Conservation (phyloP, 2,797 vertebrate genomes). For the Amblyraja radiata region DNA sequence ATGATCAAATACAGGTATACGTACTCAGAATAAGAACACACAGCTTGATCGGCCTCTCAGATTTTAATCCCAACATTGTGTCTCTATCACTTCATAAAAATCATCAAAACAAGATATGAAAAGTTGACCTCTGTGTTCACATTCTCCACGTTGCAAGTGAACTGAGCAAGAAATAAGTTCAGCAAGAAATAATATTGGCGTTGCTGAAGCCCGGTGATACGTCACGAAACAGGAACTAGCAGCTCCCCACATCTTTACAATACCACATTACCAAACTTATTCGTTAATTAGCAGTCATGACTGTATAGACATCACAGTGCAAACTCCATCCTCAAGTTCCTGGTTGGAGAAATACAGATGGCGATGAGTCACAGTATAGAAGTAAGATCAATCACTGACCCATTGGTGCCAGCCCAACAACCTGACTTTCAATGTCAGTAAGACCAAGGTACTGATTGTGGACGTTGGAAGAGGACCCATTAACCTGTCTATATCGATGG, state of each 20-base stretch:
- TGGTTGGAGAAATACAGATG: no score
- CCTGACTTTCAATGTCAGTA: no score
- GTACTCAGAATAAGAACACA: conserved; percentile 19
- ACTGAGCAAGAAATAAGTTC: no score
- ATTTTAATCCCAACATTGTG: conserved; percentile 23
- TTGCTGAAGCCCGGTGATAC: neutral
- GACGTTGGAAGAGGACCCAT: no score
- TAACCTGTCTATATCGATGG: no score
- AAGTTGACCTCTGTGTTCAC: neutral
- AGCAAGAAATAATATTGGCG: neutral
- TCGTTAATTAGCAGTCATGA: neutral
- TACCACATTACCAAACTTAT: neutral
- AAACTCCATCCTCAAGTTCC: no score
- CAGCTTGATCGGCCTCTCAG: neutral
- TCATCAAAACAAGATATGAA: neutral
- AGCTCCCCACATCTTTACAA: neutral
- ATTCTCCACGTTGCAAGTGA: neutral
- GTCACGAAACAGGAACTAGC: conserved; percentile 31
- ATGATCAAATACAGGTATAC: neutral
- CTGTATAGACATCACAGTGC: no score
- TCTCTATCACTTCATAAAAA: neutral
- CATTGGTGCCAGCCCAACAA: no score
- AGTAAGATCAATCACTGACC: no score
- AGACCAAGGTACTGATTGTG: no score
- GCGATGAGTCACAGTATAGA: no score